These are phyloP conservation scores for Phalera bucephala DNA, from an alignment of 2,888 invertebrate genomes.

Conservation along the genomic window DNA sequence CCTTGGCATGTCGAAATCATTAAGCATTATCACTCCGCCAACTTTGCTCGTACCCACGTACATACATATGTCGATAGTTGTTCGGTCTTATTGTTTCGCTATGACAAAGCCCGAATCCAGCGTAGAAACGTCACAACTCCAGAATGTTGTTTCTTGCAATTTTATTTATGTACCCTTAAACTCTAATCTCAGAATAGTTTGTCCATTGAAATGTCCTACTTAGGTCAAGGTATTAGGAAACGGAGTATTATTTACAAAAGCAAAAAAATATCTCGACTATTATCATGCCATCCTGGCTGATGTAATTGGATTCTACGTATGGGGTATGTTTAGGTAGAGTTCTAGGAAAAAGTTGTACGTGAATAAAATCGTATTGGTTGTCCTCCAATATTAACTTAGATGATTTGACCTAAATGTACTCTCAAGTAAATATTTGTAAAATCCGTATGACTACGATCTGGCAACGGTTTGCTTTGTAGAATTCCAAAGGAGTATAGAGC, in stretches of 20 bases:
- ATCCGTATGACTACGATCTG: too few relatives aligned
- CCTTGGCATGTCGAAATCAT: conserved; percentile 17
- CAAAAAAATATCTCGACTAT: conserved; percentile 25
- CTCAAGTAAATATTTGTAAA: too few relatives aligned
- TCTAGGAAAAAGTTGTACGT: too few relatives aligned
- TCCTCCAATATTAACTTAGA: too few relatives aligned
- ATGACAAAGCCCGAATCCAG: conserved; percentile 20
- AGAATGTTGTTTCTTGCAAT: not conserved
- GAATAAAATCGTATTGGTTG: too few relatives aligned
- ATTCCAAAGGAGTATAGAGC: too few relatives aligned
- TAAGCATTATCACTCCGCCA: conserved; percentile 5
- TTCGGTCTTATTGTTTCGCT: conserved; percentile 15
- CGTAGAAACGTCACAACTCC: conserved; percentile 3
- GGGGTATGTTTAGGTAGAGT: not conserved
- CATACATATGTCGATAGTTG: conserved; percentile 1
- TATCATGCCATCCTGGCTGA: conserved; percentile 18
- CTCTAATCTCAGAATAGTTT: not conserved
- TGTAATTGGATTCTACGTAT: conserved; percentile 13
- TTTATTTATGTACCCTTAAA: not conserved
- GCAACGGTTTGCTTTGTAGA: too few relatives aligned
- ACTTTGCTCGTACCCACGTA: conserved; percentile 2
- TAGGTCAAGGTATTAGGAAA: conserved; percentile 29
- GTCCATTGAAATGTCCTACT: conserved; percentile 7
- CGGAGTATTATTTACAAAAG: conserved; percentile 10
- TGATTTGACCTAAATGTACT: too few relatives aligned